These are phyloP conservation scores for Patiria pectinifera DNA, from an alignment of 53 echinoderm and acorn worm genomes.

Conservation along the genomic window DNA sequence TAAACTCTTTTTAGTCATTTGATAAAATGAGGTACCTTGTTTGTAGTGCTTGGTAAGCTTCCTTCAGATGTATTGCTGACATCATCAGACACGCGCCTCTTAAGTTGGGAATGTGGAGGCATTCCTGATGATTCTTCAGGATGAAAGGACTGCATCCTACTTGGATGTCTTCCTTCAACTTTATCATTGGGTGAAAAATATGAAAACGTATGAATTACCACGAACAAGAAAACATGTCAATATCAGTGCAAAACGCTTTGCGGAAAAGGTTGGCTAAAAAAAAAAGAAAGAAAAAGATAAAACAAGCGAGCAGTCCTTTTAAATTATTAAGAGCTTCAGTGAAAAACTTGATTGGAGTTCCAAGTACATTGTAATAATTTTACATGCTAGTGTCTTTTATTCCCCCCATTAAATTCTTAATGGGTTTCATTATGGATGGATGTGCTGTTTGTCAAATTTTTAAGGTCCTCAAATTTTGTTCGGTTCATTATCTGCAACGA, in stretches of 20 bases:
- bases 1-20: background rate
- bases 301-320: too few species aligned
- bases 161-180: background rate
- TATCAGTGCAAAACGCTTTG: too few species aligned
- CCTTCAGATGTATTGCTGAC: background rate
- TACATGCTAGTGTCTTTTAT: too few species aligned
- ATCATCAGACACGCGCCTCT: background rate
- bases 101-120: slow-evolving; percentile 21
- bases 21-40: slow-evolving; percentile 18
- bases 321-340: too few species aligned
- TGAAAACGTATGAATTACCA: background rate
- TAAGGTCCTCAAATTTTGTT: too few species aligned
- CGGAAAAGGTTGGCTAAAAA: too few species aligned
- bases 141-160: background rate
- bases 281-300: too few species aligned
- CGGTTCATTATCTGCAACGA: background rate
- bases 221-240: background rate
- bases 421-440: too few species aligned
- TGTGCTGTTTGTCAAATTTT: too few species aligned
- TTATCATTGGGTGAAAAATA: background rate
- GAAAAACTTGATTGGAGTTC: too few species aligned
- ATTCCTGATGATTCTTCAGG: background rate
- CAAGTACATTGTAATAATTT: too few species aligned
- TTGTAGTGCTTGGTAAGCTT: background rate
- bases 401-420: too few species aligned